Evolutionary conservation across 2,797 vertebrate species (phyloP).

Genomic region (Sebastes dallii): DNA sequence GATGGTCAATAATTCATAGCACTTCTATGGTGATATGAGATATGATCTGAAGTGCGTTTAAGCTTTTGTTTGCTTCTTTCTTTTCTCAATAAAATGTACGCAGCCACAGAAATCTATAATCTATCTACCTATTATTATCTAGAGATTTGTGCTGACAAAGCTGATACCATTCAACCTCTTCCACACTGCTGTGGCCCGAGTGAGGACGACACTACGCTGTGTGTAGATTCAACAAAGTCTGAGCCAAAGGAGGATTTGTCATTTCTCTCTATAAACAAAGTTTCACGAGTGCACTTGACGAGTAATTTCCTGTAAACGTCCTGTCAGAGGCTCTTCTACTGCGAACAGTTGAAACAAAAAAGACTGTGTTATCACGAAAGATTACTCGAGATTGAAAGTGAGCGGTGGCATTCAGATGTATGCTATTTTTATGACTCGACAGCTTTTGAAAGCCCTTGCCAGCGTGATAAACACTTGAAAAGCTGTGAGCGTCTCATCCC

Average conservation of each 20-base stretch:
- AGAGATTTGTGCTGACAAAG: conserved; percentile 2
- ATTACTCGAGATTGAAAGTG: conserved; percentile 66
- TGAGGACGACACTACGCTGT: conserved; percentile 10
- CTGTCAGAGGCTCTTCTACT: conserved; percentile 37
- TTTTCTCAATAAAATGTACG: neutral
- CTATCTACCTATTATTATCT: neutral
- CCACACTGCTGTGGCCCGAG: neutral
- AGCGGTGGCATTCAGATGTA: conserved; percentile 65
- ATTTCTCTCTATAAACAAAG: conserved; percentile 60
- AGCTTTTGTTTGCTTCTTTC: neutral
- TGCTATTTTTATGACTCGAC: conserved; percentile 77
- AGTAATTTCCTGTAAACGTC: conserved; percentile 64
- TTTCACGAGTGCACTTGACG: conserved; percentile 50
- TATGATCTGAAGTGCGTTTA: neutral
- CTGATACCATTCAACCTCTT: neutral
- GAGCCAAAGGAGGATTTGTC: conserved; percentile 47
- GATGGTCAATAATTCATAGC: neutral
- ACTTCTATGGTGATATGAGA: neutral
- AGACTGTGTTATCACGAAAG: conserved; percentile 57
- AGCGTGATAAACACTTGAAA: conserved; percentile 78
- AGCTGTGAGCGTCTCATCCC: conserved; percentile 64
- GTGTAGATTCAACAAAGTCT: conserved; percentile 30
- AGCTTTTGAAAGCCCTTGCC: conserved; percentile 72
- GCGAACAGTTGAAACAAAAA: conserved; percentile 47
- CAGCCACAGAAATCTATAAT: neutral